Evolutionary conservation across 2,888 invertebrate genomes (phyloP), one percentile per base, ranked within the genome.

Genomic region (Brachynemurus nebulosus): DNA sequence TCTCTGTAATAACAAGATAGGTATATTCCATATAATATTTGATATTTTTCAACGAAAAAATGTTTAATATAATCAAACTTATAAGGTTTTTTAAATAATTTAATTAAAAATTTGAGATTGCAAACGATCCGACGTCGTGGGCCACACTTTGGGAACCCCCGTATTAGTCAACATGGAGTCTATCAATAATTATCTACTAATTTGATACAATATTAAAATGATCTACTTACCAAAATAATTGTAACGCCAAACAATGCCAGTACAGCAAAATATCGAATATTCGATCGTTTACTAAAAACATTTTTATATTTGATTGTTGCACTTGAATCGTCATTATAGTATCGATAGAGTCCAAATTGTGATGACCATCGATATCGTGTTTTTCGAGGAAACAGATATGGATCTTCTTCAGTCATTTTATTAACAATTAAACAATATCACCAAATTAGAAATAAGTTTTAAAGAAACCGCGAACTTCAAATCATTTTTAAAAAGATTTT

Each of bases 261-360:
- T 4, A 44, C 11, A n/a, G 38, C 37, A 18, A 37, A 44, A 19
- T 38, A 44, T 17, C 25, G 17, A 37, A 38, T 30, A 18, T 44
- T 27, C 9, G 20, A 35, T 33, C 44, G 18, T n/a, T 44, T 44
- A 12, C n/a, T 37, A 17, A 44, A 25, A 18, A 44, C 12, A n/a
- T 44, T 37, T 6, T 17, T 16, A 9, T 20, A 33, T 17, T 21
- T 30, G n/a, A n/a, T n/a, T n/a, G n/a, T n/a, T 2, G 23, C 14
- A 20, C 18, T 12, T 12, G 16, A 17, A 19, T 42, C 42, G 16
- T 37, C 25, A 17, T 17, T 19, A 9, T 23, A 16, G 17, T 37
- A 38, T 27, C 38, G 37, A 44, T 44, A 44, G 14, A 44, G 27
- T 7, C 44, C 44, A 27, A 44, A 44, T 8, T 44, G 44, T 12